A percentile compares a stretch with the other conserved stretches of the same genome.
Conservation (phyloP, 1,140 invertebrate species). For the Archegozetes longisetosus region DNA sequence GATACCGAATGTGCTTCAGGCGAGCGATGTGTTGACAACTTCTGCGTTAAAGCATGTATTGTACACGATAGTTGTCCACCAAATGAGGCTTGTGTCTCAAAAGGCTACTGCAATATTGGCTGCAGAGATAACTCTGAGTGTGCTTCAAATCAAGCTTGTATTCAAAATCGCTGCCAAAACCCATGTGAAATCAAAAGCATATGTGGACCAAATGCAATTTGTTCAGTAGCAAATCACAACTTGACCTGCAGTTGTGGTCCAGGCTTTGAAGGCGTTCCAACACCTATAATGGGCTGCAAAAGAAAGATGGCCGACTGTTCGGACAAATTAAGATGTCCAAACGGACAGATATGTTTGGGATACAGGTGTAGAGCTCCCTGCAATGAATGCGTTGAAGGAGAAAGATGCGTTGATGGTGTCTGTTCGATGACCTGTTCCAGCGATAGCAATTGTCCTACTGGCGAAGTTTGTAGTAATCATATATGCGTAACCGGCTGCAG, state of each 20-base stretch:
- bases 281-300: constrained; percentile 70
- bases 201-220: constrained; percentile 71
- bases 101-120: constrained; percentile 56
- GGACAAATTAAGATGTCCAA: constrained; percentile 23
- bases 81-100: constrained; percentile 55
- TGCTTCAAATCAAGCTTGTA: constrained; percentile 50
- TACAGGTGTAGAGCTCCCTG: constrained; percentile 22
- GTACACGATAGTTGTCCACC: constrained; percentile 58
- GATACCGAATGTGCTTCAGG: constrained; percentile 56
- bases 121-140: constrained; percentile 68
- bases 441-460: constrained; percentile 69
- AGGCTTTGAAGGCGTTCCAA: constrained; percentile 64
- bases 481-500: constrained; percentile 48
- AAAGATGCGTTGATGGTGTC: constrained; percentile 20
- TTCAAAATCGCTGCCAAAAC: constrained; percentile 63
- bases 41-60: constrained; percentile 47
- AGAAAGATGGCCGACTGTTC: constrained; percentile 45
- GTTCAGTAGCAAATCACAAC: constrained; percentile 46
- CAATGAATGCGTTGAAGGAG: constrained; percentile 21
- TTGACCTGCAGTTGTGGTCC: constrained; percentile 53
- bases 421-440: constrained; percentile 46
- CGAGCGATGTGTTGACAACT: constrained; percentile 57
- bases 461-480: constrained; percentile 70
- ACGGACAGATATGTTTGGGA: constrained; percentile 20
- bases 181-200: constrained; percentile 58